Evolutionary conservation across 2,113 vertebrate genomes (phyloP), one percentile per base, ranked within the genome.

Genomic region (Sceloporus tristichus): DNA sequence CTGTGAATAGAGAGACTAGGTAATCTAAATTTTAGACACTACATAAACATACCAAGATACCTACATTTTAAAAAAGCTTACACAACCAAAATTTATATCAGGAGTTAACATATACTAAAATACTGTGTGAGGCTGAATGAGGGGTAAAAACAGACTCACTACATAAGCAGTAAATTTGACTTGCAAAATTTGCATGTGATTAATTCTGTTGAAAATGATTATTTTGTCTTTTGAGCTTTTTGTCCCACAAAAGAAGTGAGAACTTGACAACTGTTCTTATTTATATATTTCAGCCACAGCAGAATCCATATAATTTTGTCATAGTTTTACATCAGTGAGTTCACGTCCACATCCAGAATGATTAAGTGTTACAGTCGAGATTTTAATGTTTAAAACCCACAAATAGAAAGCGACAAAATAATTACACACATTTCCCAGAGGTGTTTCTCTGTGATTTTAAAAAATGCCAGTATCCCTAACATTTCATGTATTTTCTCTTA

Each of bases 1-100:
- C 95, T 97, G 96, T 96, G 95, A 96, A 95, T 95, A 96, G 96
- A 96, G 96, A 96, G 94, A 97, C 95, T 95, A 96, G 94, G 93
- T 92, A 94, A 23, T 94, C 96, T 96, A 96, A 88, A 56, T 91
- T 96, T 96, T 91, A 96, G 94, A 96, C 94, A 96, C 94, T 95
- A 96, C 92, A 96, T 95, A 95, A 96, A 96, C 94, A 96, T 93
- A 96, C 89, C 84, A 95, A 95, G 93, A 94, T 92, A 95, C 92
- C 92, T 94, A 93, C 94, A 92, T 94, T 94, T 95, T 95, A 96
- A 96, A 95, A 94, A 84, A 88, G 87, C 92, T 93, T 96, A 97
- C 90, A 95, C 94, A 96, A 96, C 94, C 94, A 91, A 96, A 95
- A 96, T 95, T 90, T 92, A 96, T 89, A 95, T 93, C 87, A 94